Conservation (phyloP, 2,113 vertebrate species). For the rat (Rattus norvegicus) region GRCr8 NC_086019.1:90654001-90654500, state of each 20-base stretch:
- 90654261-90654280: neutral
- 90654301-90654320: too few species aligned
- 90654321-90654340: neutral
- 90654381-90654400: neutral
- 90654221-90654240: neutral
- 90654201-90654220: neutral
- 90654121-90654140: neutral
- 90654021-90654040: neutral
- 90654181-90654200: neutral
- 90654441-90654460: neutral
- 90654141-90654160: neutral
- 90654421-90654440: neutral
- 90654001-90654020: neutral
- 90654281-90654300: neutral
- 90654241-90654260: neutral
- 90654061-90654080: neutral
- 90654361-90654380: neutral
- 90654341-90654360: neutral
- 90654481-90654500: neutral
- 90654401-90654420: neutral
- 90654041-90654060: neutral
- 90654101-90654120: neutral
- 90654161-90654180: neutral
- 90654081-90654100: neutral
- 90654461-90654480: neutral